Evolutionary conservation across 2,888 invertebrate genomes (phyloP), one percentile per base, ranked within the genome.

Genomic region (Diploptera punctata): DNA sequence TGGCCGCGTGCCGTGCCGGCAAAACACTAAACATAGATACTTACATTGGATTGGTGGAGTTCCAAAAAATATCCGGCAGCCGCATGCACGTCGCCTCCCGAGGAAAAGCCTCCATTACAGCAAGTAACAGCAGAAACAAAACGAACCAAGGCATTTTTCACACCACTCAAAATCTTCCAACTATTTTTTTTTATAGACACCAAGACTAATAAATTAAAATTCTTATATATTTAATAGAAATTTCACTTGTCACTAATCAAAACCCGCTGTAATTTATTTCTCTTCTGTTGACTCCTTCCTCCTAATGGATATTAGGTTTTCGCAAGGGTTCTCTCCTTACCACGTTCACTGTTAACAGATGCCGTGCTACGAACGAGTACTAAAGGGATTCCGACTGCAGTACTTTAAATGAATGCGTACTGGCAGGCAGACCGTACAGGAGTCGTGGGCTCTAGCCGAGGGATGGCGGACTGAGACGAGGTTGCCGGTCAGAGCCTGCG

Each of bases 1-100:
- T 31, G 13, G 21, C 16, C 18, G 31, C 61, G 10, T 4, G 62
- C 13, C 31, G 31, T 29, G 24, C 19, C 33, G 54, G 19, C 52
- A 49, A 21, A 57, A 33, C 38, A 47, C 57, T 16, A n/a, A 49
- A 70, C 47, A 24, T 31, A 7, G 47, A 29, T 75, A 84, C 86
- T 85, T 81, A 86, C 86, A 86, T 86, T 82, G 86, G 85, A 81
- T 86, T 86, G 79, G 85, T 84, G 78, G 86, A 84, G 81, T 86
- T 86, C 86, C 86, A 86, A 79, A 85, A 86, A 79, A 86, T 85
- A 81, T 86, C 86, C 80, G 85, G 85, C 76, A 85, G 81, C 76
- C 83, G 81, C 78, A 84, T 83, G 80, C 83, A 83, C 77, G 83
- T 83, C 77, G 84, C 83, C 80, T 86, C 85, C 78, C 84, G 80